A percentile compares a stretch with the other conserved stretches of the same genome.
phyloP scores from a whole-genome alignment of 2,113 vertebrate species.

The Sapajus apella region DNA sequence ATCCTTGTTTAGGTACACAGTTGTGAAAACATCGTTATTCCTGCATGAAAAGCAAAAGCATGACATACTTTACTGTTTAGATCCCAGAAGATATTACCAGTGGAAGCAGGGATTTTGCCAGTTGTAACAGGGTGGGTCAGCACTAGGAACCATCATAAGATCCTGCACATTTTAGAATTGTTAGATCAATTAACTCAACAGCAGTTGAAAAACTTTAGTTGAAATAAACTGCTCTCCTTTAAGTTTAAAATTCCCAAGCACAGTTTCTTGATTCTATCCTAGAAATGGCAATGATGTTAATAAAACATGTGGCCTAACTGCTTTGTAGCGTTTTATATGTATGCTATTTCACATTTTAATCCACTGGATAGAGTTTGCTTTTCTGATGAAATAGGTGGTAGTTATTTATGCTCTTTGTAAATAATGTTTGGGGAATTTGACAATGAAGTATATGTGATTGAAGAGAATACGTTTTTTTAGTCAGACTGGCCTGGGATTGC shows the following conservation, averaged over 20 bases:
- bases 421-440: not conserved
- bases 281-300: not conserved
- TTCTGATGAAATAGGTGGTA: not conserved
- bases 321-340: not conserved
- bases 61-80: not conserved
- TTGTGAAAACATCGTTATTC: not conserved
- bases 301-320: not conserved
- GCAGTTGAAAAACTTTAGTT: not conserved
- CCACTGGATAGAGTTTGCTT: not conserved
- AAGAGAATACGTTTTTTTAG: not conserved
- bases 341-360: not conserved
- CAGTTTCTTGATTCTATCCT: not conserved
- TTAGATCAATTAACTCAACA: not conserved
- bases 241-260: not conserved
- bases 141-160: accelerated
- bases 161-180: not conserved
- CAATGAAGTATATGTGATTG: not conserved
- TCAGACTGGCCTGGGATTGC: not conserved
- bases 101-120: not conserved
- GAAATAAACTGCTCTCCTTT: not conserved
- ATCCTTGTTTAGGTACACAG: not conserved
- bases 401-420: not conserved
- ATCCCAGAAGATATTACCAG: not conserved
- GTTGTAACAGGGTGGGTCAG: not conserved
- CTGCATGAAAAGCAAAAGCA: not conserved